These are phyloP conservation scores for Rhinophrynus dorsalis DNA, from an alignment of 2,797 vertebrate species.

Conservation along the genomic window DNA sequence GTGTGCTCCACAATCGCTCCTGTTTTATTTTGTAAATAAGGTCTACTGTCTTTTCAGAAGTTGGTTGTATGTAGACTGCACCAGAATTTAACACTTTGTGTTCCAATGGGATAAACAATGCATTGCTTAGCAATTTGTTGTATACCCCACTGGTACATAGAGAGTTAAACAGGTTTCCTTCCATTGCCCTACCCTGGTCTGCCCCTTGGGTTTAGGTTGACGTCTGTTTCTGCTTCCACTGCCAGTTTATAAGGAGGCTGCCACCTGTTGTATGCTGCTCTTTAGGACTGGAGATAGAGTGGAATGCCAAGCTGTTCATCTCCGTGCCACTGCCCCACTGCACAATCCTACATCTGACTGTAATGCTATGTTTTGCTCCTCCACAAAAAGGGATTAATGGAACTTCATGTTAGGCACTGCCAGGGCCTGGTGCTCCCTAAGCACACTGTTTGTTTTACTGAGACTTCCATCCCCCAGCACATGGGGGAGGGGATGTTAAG, in stretches of 20 bases:
- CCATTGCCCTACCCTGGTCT: background rate
- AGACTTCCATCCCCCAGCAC: conserved; percentile 27
- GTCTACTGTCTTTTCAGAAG: no score
- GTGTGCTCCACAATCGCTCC: no score
- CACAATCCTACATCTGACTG: background rate
- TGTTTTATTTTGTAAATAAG: no score
- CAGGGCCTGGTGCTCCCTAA: conserved; percentile 34
- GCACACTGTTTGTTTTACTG: conserved; percentile 23
- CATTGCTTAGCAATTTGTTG: no score
- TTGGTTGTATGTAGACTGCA: no score
- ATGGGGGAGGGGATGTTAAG: conserved; percentile 30
- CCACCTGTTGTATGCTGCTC: conserved; percentile 33
- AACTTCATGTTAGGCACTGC: conserved; percentile 19
- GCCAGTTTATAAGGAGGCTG: conserved; percentile 8
- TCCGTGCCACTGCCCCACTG: background rate
- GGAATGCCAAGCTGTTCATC: conserved; percentile 23
- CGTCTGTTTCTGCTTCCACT: conserved; percentile 3
- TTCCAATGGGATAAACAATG: no score
- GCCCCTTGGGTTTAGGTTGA: background rate
- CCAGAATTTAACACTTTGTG: no score
- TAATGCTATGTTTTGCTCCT: conserved; percentile 22
- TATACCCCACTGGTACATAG: no score
- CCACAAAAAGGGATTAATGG: conserved; percentile 36
- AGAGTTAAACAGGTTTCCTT: no score
- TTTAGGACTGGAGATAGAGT: conserved; percentile 15